Conservation (phyloP, 2,888 invertebrate genomes). For the Drosophila seclusa region DNA sequence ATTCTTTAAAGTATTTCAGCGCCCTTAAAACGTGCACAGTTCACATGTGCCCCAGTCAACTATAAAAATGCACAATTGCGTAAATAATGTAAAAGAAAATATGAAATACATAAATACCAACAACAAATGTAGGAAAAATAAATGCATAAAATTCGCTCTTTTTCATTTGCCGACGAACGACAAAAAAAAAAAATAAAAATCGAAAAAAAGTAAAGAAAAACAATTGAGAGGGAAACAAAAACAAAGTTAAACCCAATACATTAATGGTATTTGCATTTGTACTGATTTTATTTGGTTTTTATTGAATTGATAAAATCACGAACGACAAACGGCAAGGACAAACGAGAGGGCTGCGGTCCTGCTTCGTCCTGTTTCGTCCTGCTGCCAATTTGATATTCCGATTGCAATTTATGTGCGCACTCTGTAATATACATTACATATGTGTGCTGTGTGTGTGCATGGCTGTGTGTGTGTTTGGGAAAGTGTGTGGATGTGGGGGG, state of each 20-base stretch:
- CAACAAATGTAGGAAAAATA: not conserved
- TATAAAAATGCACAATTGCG: constrained; percentile 66
- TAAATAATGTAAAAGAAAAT: constrained; percentile 65
- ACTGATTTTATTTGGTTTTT: constrained; percentile 84
- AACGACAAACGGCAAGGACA: constrained; percentile 41
- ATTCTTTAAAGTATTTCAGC: constrained; percentile 29
- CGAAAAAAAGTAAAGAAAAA: constrained; percentile 37
- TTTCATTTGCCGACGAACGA: not conserved
- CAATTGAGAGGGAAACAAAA: constrained; percentile 65
- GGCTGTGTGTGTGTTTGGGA: constrained; percentile 1
- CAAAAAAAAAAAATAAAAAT: constrained; percentile 24
- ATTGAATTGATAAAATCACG: constrained; percentile 84
- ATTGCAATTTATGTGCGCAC: constrained; percentile 75
- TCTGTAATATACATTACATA: constrained; percentile 38
- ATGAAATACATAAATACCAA: constrained; percentile 64
- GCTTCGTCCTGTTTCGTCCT: constrained; percentile 33
- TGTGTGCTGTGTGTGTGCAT: constrained; percentile 7
- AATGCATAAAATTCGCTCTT: constrained; percentile 54
- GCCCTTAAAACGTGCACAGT: constrained; percentile 1
- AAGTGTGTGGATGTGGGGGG: constrained; percentile 13
- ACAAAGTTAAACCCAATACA: constrained; percentile 79
- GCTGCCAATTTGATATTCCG: constrained; percentile 78
- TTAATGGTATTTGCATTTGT: constrained; percentile 83
- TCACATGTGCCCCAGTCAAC: constrained; percentile 63
- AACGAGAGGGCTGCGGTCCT: constrained; percentile 48